Conservation (phyloP, 2,888 invertebrate genomes). For the Nesidiocoris tenuis region DNA sequence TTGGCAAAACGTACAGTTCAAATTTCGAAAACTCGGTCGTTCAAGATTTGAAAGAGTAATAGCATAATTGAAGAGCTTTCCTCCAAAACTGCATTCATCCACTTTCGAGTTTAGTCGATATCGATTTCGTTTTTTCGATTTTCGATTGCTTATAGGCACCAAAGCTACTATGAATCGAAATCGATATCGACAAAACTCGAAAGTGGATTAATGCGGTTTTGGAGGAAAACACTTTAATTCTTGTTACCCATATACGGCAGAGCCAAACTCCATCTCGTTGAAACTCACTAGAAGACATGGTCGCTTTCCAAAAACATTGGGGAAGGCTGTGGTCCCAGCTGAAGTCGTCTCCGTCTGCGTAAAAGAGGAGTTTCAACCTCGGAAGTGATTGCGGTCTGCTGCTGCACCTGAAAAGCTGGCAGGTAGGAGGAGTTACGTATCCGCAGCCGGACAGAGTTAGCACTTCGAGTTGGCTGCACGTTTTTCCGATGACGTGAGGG, state of each 20-base stretch:
- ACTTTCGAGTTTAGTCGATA: no score
- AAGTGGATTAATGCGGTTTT: no score
- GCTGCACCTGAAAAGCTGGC: slow-evolving; percentile 34
- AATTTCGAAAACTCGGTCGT: no score
- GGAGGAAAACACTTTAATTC: no score
- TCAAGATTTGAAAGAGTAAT: no score
- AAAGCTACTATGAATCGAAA: no score
- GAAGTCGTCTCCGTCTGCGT: slow-evolving; percentile 53
- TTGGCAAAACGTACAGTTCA: no score
- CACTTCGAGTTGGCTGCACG: slow-evolving; percentile 51
- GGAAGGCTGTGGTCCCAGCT: slow-evolving; percentile 53
- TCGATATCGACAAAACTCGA: no score
- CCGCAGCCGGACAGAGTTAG: slow-evolving; percentile 53
- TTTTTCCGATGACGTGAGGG: slow-evolving; percentile 51
- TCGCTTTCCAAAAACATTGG: slow-evolving; percentile 52
- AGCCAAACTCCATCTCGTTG: not conserved
- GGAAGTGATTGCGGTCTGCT: slow-evolving; percentile 41
- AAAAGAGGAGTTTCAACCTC: slow-evolving; percentile 51
- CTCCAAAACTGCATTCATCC: no score
- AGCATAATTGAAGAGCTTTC: no score
- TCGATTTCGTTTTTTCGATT: no score
- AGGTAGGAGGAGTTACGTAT: slow-evolving; percentile 47
- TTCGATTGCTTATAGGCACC: no score
- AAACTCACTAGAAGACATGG: slow-evolving; percentile 48
- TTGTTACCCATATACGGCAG: not conserved